Base-by-base conservation (phyloP, 2,888 invertebrate species). In the Lochmaea capreae region DNA sequence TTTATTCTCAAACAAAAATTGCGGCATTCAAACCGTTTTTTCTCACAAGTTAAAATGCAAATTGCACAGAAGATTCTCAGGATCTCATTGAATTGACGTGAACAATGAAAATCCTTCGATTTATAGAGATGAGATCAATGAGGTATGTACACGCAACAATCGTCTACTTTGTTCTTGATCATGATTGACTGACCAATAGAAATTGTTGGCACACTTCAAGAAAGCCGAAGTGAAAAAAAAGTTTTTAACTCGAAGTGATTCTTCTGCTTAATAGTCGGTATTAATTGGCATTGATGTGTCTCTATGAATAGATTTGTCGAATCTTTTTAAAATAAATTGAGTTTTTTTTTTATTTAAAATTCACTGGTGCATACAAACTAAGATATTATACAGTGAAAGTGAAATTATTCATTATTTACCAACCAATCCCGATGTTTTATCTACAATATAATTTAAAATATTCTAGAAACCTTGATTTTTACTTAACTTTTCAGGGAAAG, bases 161-260 rank as follows among this genome's bases (percentile, higher is more conserved):
- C 76, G 71, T 74, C 76, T 76, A 72, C 71, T 33, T 61, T 61
- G 59, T 61, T 61, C 52, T 63, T 73, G 74, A 73, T 71, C 69
- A 57, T 76, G 77, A 77, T 77, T 76, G 77, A 77, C 77, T 73
- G 73, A 71, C 76, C 76, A 77, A 77, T 77, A 71, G 76, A 62
- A 66, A 65, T 71, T 49, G 59, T 63, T 58, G 68, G 71, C 76
- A 73, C 65, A 71, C 71, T 71, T 63, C 59, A 26, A 71, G 39
- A 54, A 39, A 52, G 63, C 16, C 46, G 49, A 61, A 9, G 39
- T 57, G 10, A 67, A 67, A 57, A n/a, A 18, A 46, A 12, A 10
- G 2, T 11, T 65, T 49, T 14, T 16, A 16, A 3, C 4, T 18
- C 22, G 18, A n/a, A 59, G n/a, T 33, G 26, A 16, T n/a, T 58